phyloP scores from a whole-genome alignment of 2,797 vertebrate species.

The Poecilia wingei region DNA sequence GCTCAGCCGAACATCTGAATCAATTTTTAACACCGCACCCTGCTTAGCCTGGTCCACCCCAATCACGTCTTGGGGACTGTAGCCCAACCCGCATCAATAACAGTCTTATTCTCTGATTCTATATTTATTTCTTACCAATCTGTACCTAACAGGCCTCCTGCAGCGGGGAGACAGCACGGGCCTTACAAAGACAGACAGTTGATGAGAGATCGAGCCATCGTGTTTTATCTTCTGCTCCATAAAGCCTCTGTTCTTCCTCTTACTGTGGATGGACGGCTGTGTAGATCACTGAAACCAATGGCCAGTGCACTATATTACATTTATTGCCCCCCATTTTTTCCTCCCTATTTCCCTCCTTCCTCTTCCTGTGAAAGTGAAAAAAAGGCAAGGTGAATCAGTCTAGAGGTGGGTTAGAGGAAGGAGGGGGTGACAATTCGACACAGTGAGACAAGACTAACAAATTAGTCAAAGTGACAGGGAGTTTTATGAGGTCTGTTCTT shows the following conservation, averaged over 20 bases:
- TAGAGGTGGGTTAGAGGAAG: conserved; percentile 53
- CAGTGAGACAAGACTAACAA: conserved; percentile 82
- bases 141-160: conserved; percentile 47
- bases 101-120: conserved; percentile 29
- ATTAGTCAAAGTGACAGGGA: conserved; percentile 82
- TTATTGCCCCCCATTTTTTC: conserved; percentile 66
- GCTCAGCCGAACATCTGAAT: conserved; percentile 41
- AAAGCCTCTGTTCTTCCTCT: conserved; percentile 74
- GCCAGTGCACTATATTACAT: conserved; percentile 76
- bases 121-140: conserved; percentile 47
- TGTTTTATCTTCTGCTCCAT: conserved; percentile 74
- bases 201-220: conserved; percentile 75
- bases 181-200: conserved; percentile 55
- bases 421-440: conserved; percentile 71
- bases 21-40: conserved; percentile 27
- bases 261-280: conserved; percentile 72
- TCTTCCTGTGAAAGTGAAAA: conserved; percentile 55
- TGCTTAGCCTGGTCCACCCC: conserved; percentile 36
- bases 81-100: conserved; percentile 44
- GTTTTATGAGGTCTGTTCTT: conserved; percentile 80
- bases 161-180: conserved; percentile 50
- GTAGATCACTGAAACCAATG: conserved; percentile 75
- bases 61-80: conserved; percentile 27
- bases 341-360: conserved; percentile 44
- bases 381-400: conserved; percentile 51